Evolutionary conservation across 2,888 invertebrate genomes (phyloP).

Genomic region (Atethmia centrago): DNA sequence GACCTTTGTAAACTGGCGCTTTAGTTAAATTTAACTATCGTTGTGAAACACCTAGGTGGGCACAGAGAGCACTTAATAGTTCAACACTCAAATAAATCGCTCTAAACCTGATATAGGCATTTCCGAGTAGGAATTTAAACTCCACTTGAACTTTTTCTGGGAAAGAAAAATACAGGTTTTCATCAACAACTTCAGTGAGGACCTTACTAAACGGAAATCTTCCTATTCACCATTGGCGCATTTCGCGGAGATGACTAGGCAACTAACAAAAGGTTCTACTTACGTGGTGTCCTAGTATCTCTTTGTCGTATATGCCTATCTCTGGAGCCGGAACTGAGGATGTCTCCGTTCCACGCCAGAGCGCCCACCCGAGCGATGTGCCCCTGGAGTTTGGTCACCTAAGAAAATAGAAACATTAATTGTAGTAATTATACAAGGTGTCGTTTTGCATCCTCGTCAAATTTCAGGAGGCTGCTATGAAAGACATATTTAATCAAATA

Average conservation of each 20-base stretch:
- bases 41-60: neutral
- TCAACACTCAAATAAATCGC: neutral
- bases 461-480: too few relatives aligned
- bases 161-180: neutral
- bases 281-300: constrained; percentile 96
- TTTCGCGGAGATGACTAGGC: neutral
- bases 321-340: constrained; percentile 98
- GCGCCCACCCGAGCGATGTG: constrained; percentile 98
- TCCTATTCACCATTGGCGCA: too few relatives aligned
- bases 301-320: constrained; percentile 98
- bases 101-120: neutral
- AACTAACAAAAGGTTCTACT: constrained; percentile 62
- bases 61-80: neutral
- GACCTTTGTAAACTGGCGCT: constrained; percentile 7
- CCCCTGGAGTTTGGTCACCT: constrained; percentile 97
- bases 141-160: neutral
- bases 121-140: neutral
- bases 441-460: too few relatives aligned
- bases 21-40: constrained; percentile 7
- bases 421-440: neutral
- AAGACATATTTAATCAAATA: too few relatives aligned
- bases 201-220: too few relatives aligned
- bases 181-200: neutral
- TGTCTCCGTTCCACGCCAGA: constrained; percentile 99
- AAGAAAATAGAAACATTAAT: neutral